Conservation (phyloP, 2,113 vertebrate genomes). For the Alligator sinensis region DNA sequence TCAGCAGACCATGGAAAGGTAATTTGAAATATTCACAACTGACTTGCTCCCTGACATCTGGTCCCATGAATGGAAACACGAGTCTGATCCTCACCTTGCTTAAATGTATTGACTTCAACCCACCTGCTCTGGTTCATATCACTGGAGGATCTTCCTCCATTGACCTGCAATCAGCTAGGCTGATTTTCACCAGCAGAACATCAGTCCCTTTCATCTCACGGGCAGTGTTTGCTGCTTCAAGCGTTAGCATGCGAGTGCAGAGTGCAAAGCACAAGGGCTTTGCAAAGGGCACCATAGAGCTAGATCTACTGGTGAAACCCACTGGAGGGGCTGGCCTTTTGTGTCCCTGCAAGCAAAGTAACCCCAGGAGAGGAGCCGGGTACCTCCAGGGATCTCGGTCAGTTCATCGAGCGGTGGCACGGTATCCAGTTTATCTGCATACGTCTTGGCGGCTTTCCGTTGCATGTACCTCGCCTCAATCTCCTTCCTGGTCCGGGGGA, state of each 20-base stretch:
- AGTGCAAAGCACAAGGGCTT: background rate
- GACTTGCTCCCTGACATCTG: too few species aligned
- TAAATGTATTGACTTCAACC: background rate
- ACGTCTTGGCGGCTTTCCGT: conserved; percentile 91
- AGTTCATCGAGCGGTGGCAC: conserved; percentile 93
- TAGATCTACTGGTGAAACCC: fast-evolving
- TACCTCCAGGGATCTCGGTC: conserved; percentile 91
- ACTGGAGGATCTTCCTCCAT: fast-evolving
- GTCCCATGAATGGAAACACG: background rate
- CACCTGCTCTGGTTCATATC: fast-evolving
- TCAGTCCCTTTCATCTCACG: background rate
- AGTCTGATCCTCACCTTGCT: background rate
- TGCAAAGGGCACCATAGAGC: too few species aligned
- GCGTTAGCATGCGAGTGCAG: background rate
- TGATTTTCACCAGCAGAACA: background rate
- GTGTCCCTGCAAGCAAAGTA: background rate
- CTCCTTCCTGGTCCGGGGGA: conserved; percentile 95
- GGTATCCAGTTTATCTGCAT: conserved; percentile 93
- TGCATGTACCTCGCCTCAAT: conserved; percentile 93
- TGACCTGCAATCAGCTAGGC: background rate
- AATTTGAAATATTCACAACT: background rate
- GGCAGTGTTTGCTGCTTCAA: fast-evolving
- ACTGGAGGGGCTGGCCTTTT: fast-evolving
- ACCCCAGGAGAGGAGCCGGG: background rate
- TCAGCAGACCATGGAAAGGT: fast-evolving